These are phyloP conservation scores for Eucera pruinosa DNA, from an alignment of 2,888 invertebrate genomes.

Conservation along the genomic window DNA sequence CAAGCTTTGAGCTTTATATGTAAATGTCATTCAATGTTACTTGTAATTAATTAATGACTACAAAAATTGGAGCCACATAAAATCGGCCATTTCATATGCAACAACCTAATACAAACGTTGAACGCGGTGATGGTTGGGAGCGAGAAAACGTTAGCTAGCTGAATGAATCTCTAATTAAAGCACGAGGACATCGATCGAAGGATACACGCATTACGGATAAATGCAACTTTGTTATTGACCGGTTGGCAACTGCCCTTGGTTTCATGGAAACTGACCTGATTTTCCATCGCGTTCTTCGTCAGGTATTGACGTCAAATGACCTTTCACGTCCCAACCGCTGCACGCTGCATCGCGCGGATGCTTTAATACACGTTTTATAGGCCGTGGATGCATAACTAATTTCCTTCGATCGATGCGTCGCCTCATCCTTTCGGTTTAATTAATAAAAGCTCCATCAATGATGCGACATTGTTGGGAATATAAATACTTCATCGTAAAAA, in stretches of 20 bases:
- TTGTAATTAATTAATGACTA: too few species aligned
- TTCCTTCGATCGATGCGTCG: slow-evolving; percentile 16
- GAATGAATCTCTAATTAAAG: slow-evolving; percentile 44
- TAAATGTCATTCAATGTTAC: too few species aligned
- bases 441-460: slow-evolving; percentile 1
- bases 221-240: slow-evolving; percentile 58
- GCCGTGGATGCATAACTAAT: slow-evolving; percentile 35
- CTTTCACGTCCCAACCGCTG: slow-evolving; percentile 28
- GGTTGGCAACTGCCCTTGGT: slow-evolving; percentile 47
- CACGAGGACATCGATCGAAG: slow-evolving; percentile 36
- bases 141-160: not conserved
- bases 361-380: slow-evolving; percentile 33
- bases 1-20: too few species aligned
- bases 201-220: slow-evolving; percentile 37
- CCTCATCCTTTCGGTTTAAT: slow-evolving; percentile 7
- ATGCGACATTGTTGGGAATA: not conserved
- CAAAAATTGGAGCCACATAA: too few species aligned
- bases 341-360: slow-evolving; percentile 11
- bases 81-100: too few species aligned
- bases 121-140: not conserved
- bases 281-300: slow-evolving; percentile 38
- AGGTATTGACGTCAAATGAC: slow-evolving; percentile 50
- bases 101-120: not conserved
- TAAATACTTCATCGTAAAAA: not conserved
- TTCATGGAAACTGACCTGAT: slow-evolving; percentile 62